Evolutionary conservation across 2,113 vertebrate genomes (phyloP).

Genomic region (Oryzias woworae): DNA sequence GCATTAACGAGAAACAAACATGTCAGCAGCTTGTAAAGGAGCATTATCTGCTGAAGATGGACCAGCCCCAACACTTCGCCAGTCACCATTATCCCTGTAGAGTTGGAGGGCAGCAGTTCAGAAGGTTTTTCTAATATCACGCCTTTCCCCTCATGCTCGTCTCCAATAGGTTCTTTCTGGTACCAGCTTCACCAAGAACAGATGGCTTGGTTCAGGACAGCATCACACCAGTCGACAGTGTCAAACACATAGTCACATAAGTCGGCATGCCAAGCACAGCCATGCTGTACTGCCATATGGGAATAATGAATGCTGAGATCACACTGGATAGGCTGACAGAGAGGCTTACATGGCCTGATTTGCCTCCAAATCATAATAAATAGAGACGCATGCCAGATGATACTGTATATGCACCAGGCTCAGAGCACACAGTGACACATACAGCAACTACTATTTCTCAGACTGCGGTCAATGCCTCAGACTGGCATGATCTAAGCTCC

Average conservation of each 20-base stretch:
- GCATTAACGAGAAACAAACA: no score
- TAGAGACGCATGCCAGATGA: constrained; percentile 9
- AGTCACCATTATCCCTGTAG: no score
- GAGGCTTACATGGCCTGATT: constrained; percentile 16
- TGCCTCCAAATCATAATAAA: constrained; percentile 27
- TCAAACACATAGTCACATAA: constrained; percentile 56
- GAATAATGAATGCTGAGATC: constrained; percentile 32
- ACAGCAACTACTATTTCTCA: constrained; percentile 23
- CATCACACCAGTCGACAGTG: constrained; percentile 60
- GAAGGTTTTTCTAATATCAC: constrained; percentile 26
- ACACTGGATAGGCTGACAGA: constrained; percentile 27
- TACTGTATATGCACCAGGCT: constrained; percentile 3
- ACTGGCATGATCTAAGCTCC: neutral
- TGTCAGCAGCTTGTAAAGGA: no score
- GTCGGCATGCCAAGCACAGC: constrained; percentile 31
- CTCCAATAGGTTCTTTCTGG: constrained; percentile 15
- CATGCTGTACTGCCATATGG: constrained; percentile 47
- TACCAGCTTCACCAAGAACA: constrained; percentile 54
- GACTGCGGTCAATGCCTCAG: constrained; percentile 18
- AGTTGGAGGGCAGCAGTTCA: constrained; percentile 27
- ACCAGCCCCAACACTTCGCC: no score
- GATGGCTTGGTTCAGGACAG: constrained; percentile 70
- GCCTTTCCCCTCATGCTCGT: constrained; percentile 38
- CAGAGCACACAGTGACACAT: constrained; percentile 12
- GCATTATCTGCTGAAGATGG: no score